Evolutionary conservation across 1,140 invertebrate genomes (phyloP).

Genomic region (Drosophila jambulina): DNA sequence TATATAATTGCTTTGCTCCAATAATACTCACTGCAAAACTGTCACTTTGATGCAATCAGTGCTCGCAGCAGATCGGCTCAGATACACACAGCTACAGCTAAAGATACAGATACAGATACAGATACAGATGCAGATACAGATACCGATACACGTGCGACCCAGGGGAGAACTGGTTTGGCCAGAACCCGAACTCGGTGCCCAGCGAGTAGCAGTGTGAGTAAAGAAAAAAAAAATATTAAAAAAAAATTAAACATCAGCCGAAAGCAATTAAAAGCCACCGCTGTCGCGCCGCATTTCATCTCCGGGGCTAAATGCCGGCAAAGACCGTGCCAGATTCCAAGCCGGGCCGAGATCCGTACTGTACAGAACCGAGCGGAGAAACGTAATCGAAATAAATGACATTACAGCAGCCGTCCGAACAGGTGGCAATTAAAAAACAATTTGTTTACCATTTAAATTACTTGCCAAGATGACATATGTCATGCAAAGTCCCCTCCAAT

Average conservation of each 20-base stretch:
- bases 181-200: conserved; percentile 25
- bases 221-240: background rate
- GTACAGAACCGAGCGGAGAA: conserved; percentile 4
- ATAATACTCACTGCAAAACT: conserved; percentile 34
- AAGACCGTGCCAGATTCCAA: conserved; percentile 42
- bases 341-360: background rate
- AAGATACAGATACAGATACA: background rate
- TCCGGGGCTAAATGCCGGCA: conserved; percentile 33
- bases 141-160: background rate
- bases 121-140: background rate
- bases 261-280: conserved; percentile 71
- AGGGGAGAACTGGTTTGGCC: conserved; percentile 57
- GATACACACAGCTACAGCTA: background rate
- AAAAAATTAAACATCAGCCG: conserved; percentile 33
- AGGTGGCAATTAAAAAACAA: conserved; percentile 80
- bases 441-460: conserved; percentile 78
- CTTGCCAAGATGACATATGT: conserved; percentile 75
- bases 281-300: conserved; percentile 51
- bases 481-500: conserved; percentile 56
- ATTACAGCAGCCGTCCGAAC: conserved; percentile 61
- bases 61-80: conserved; percentile 23
- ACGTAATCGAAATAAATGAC: conserved; percentile 75
- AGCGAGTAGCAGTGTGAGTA: background rate
- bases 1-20: conserved; percentile 20
- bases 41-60: conserved; percentile 48